These are phyloP conservation scores for Glareola pratincola DNA, from an alignment of 2,113 vertebrate species.

Conservation along the genomic window DNA sequence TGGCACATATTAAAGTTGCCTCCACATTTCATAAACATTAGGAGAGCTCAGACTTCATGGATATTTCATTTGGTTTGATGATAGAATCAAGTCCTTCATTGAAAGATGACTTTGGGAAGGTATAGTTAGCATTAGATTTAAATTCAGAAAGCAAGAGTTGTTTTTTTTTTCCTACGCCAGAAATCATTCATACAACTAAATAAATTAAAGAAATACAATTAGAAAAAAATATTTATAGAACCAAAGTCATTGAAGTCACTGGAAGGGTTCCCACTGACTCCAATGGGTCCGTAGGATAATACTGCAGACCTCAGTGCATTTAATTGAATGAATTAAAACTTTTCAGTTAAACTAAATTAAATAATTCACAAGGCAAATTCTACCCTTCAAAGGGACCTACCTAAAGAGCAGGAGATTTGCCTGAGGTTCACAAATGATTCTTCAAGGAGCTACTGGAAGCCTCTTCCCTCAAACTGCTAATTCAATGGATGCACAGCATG, in stretches of 20 bases:
- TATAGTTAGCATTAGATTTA: background rate
- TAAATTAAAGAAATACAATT: background rate
- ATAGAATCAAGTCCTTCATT: background rate
- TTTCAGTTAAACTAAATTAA: constrained; percentile 18
- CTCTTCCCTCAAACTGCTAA: constrained; percentile 18
- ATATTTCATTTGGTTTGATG: background rate
- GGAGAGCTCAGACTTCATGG: background rate
- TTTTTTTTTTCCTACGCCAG: background rate
- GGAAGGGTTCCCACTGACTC: background rate
- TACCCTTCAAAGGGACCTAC: background rate
- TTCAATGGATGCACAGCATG: constrained; percentile 33
- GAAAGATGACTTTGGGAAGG: background rate
- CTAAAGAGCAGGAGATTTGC: constrained; percentile 1
- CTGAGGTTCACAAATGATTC: background rate
- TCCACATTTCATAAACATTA: background rate
- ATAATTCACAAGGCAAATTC: background rate
- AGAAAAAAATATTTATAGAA: background rate
- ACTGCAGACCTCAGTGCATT: background rate
- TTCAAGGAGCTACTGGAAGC: constrained; percentile 37
- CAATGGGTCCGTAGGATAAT: background rate
- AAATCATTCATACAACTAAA: background rate
- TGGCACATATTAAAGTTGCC: background rate
- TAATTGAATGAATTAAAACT: background rate
- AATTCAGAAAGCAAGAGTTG: background rate
- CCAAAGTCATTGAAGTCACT: background rate